Evolutionary conservation across 35 echinoderm and acorn worm genomes (phyloP).

Genomic region (Holothuria glaberrima): DNA sequence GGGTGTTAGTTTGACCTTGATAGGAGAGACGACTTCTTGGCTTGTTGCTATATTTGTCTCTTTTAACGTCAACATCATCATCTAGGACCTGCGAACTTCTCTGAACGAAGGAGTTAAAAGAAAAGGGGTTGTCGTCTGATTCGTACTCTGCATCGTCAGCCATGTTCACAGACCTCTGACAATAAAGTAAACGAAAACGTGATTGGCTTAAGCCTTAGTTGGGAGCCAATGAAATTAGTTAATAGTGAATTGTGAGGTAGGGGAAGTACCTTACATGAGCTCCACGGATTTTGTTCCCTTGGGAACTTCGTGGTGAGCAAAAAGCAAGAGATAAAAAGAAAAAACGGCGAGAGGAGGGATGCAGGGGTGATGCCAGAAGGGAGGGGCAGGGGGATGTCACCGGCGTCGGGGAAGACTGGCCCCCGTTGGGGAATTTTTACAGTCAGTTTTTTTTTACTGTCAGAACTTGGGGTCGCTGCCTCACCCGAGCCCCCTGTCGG

Average conservation of each 20-base stretch:
- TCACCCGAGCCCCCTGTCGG: too few relatives aligned
- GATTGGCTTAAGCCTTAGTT: background rate
- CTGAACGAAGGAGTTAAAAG: constrained; percentile 12
- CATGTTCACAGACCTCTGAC: background rate
- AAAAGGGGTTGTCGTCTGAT: constrained; percentile 22
- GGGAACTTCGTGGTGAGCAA: too few relatives aligned
- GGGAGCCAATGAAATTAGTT: constrained; percentile 30
- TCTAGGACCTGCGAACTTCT: constrained; percentile 6
- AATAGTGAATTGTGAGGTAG: background rate
- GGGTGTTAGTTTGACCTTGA: background rate
- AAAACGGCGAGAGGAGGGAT: too few relatives aligned
- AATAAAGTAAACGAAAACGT: background rate
- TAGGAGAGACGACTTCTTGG: background rate
- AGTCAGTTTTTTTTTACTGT: too few relatives aligned
- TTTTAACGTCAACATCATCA: background rate
- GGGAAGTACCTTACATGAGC: background rate
- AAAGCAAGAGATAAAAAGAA: too few relatives aligned
- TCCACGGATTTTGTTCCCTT: too few relatives aligned
- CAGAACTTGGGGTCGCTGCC: too few relatives aligned
- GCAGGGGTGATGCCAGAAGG: too few relatives aligned
- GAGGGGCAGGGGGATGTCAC: too few relatives aligned
- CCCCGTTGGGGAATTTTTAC: too few relatives aligned
- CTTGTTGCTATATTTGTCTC: background rate
- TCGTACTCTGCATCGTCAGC: constrained; percentile 10
- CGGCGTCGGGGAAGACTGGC: too few relatives aligned